phyloP scores from a whole-genome alignment of 2,888 invertebrate genomes.

The Lasioglossum leucozonium region DNA sequence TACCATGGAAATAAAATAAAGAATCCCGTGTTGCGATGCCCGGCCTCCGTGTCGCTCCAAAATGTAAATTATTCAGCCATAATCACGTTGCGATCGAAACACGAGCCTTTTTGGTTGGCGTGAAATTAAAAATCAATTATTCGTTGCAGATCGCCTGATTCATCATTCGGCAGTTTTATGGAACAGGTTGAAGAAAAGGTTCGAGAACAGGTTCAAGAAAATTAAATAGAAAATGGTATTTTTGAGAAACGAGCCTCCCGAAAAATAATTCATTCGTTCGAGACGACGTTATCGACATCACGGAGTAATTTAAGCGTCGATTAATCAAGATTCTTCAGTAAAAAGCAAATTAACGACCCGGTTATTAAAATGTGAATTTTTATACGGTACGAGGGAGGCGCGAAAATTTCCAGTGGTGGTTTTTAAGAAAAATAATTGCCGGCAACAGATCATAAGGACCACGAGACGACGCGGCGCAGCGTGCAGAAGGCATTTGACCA shows the following conservation, averaged over 20 bases:
- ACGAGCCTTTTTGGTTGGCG: neutral
- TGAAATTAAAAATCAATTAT: neutral
- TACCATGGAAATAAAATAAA: neutral
- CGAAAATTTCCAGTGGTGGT: slow-evolving; percentile 39
- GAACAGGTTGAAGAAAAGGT: too few species aligned
- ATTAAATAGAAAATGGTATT: neutral
- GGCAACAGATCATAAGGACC: slow-evolving; percentile 65
- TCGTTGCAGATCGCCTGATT: neutral
- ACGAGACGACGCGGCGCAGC: slow-evolving; percentile 56
- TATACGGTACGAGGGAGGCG: slow-evolving; percentile 19
- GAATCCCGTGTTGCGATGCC: neutral
- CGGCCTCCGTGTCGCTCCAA: neutral
- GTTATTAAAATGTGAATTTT: neutral
- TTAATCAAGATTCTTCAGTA: neutral
- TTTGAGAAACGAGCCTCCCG: too few species aligned
- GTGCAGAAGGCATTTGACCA: slow-evolving; percentile 58
- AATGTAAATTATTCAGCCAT: neutral
- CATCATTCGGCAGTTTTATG: neutral
- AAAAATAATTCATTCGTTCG: neutral
- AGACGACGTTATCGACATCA: neutral
- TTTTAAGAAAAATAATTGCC: slow-evolving; percentile 68
- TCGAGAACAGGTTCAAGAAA: too few species aligned
- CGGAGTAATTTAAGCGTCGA: neutral
- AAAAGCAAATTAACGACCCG: neutral
- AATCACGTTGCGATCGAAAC: too few species aligned